phyloP scores from a whole-genome alignment of 2,888 invertebrate genomes.

The Parnassius glacialis region DNA sequence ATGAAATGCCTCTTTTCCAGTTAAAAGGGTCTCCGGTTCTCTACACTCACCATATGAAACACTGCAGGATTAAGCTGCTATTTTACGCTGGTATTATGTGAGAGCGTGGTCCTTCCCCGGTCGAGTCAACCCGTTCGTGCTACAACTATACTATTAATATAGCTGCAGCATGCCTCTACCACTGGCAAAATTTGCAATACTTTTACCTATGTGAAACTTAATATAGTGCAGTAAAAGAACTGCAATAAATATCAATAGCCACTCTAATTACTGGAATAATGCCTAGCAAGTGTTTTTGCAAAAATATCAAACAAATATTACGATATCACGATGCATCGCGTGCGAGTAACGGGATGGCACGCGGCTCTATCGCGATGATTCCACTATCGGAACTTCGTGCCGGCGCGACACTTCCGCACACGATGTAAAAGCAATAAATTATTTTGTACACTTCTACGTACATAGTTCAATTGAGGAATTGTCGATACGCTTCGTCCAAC shows the following conservation, averaged over 20 bases:
- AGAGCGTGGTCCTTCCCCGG: too few relatives aligned
- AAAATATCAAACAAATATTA: constrained; percentile 3
- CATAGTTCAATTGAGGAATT: neutral
- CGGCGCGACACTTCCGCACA: constrained; percentile 32
- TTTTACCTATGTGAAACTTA: too few relatives aligned
- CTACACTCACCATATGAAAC: too few relatives aligned
- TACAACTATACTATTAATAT: too few relatives aligned
- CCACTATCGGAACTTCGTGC: constrained; percentile 31
- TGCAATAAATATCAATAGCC: neutral
- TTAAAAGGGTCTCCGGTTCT: too few relatives aligned
- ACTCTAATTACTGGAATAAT: neutral
- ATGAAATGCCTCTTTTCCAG: too few relatives aligned
- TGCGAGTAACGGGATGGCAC: constrained; percentile 30
- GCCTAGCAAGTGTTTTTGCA: neutral
- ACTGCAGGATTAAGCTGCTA: too few relatives aligned
- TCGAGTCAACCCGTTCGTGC: too few relatives aligned
- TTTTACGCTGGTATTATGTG: too few relatives aligned
- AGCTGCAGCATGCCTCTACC: too few relatives aligned
- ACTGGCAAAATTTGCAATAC: too few relatives aligned
- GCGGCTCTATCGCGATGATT: constrained; percentile 27
- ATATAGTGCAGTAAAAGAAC: neutral
- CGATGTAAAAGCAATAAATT: constrained; percentile 18
- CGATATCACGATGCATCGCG: constrained; percentile 21
- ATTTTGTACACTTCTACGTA: too few relatives aligned
- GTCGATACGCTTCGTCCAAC: neutral